Evolutionary conservation across 2,113 vertebrate genomes (phyloP).

Genomic region (Steatornis caripensis): DNA sequence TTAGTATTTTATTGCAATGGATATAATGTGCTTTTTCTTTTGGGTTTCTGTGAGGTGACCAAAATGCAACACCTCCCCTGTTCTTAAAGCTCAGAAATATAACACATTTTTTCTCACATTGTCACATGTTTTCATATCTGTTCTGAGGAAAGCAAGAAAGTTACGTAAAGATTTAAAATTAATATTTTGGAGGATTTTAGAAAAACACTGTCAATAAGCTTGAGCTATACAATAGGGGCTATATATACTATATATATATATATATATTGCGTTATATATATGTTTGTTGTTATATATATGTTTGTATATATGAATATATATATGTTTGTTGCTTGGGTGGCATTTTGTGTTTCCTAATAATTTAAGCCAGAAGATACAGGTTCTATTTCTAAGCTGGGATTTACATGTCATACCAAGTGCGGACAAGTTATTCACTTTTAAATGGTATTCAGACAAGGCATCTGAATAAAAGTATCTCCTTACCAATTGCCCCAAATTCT

Average conservation of each 20-base stretch:
- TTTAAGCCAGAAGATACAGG: not conserved
- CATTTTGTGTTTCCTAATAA: not conserved
- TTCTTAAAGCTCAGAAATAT: not conserved
- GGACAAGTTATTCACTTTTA: not conserved
- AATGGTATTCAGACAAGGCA: not conserved
- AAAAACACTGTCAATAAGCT: not conserved
- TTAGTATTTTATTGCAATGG: not conserved
- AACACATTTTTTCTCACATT: not conserved
- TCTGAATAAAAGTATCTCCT: not conserved
- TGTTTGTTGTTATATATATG: not conserved
- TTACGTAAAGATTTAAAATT: not conserved
- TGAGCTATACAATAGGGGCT: not conserved
- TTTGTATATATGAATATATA: not conserved
- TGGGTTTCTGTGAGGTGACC: not conserved
- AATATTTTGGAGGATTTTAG: not conserved
- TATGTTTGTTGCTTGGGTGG: not conserved
- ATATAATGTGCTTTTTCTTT: not conserved
- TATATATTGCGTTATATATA: not conserved
- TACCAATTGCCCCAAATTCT: not conserved
- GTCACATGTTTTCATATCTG: not conserved
- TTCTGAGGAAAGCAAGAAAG: not conserved
- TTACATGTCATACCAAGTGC: not conserved
- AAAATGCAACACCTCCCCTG: not conserved
- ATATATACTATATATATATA: not conserved
- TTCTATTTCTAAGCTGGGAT: not conserved